These are phyloP conservation scores for Hyposoter dolosus DNA, from an alignment of 2,888 invertebrate species.

Conservation along the genomic window DNA sequence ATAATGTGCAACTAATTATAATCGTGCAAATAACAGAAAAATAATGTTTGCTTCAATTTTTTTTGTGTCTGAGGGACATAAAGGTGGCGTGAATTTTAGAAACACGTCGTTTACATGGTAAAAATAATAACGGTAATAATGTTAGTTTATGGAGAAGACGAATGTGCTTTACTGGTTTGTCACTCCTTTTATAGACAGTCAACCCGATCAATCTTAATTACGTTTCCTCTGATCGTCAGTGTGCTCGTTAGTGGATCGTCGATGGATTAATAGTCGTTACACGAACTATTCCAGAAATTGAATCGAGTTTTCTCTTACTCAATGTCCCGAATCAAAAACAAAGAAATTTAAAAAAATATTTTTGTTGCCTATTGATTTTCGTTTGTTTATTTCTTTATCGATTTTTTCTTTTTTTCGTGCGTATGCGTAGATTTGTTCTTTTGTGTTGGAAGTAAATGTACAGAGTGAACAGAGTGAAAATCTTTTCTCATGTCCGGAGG, in stretches of 20 bases:
- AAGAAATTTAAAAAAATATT: neutral
- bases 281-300: neutral
- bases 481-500: neutral
- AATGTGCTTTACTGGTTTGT: slow-evolving; percentile 30
- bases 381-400: neutral
- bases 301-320: too few relatives aligned
- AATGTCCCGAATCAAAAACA: neutral
- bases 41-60: neutral
- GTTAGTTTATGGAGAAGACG: slow-evolving; percentile 12
- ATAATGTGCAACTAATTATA: too few relatives aligned
- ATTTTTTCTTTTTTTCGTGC: neutral
- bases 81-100: neutral
- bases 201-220: slow-evolving; percentile 61
- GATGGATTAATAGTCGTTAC: slow-evolving; percentile 54
- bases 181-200: slow-evolving; percentile 60
- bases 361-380: neutral
- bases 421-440: neutral
- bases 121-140: neutral
- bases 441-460: neutral
- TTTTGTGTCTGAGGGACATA: neutral
- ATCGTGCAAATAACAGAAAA: neutral
- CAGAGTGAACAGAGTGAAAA: slow-evolving; percentile 6
- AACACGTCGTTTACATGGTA: slow-evolving; percentile 13
- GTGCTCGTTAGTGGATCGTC: slow-evolving; percentile 58
- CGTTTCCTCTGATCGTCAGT: slow-evolving; percentile 59